Conservation (phyloP, 2,797 vertebrate genomes). For the Danionella dracula region DNA sequence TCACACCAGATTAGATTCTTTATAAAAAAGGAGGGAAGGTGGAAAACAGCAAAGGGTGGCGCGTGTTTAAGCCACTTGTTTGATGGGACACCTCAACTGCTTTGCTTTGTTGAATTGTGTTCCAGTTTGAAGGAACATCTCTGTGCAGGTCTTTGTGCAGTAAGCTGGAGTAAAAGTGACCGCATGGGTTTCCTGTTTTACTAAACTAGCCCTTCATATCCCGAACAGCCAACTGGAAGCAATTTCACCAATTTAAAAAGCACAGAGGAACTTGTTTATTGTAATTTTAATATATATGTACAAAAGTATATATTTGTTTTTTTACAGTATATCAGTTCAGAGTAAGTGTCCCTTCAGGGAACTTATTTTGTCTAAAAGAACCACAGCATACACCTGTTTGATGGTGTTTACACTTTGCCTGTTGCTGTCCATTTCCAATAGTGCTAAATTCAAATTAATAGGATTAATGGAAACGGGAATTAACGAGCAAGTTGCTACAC, state of each 20-base stretch:
- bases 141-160: neutral
- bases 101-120: neutral
- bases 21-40: conserved; percentile 50
- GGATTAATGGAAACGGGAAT: too few relatives aligned
- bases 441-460: too few relatives aligned
- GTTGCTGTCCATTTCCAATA: too few relatives aligned
- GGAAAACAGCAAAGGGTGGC: conserved; percentile 42
- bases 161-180: neutral
- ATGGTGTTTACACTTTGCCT: too few relatives aligned
- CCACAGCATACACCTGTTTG: too few relatives aligned
- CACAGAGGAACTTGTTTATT: conserved; percentile 4
- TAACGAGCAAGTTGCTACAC: too few relatives aligned
- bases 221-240: conserved; percentile 21
- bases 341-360: too few relatives aligned
- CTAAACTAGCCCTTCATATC: neutral
- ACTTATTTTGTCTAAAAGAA: too few relatives aligned
- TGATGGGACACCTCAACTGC: conserved; percentile 16
- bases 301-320: too few relatives aligned
- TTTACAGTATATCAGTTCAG: too few relatives aligned
- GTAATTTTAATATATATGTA: neutral
- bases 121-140: neutral
- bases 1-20: conserved; percentile 69
- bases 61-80: conserved; percentile 32
- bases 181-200: conserved; percentile 17
- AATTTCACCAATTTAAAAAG: conserved; percentile 10